Percentiles rank a stretch among this genome's conserved stretches.
Evolutionary conservation across 2,113 vertebrate genomes (phyloP).

Genomic region (Cephalopholis sonnerati): DNA sequence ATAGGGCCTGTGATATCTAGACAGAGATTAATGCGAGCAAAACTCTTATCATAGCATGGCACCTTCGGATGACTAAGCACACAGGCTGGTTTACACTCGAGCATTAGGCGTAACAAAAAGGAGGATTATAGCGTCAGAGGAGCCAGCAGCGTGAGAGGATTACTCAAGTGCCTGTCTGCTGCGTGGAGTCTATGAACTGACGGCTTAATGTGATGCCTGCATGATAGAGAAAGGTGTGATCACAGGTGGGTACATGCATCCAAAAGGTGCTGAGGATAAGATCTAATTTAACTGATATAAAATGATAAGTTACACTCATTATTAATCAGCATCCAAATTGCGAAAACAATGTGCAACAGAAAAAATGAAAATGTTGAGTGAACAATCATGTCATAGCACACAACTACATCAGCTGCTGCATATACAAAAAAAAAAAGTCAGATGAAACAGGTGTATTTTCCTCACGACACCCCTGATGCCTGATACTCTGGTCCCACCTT

Average conservation of each 20-base stretch:
- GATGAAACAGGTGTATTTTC: conserved; percentile 4
- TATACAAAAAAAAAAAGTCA: neutral
- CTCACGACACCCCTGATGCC: neutral
- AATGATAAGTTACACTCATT: neutral
- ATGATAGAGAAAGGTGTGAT: neutral
- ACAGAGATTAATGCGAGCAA: conserved; percentile 45
- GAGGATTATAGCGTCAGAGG: conserved; percentile 68
- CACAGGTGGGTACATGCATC: neutral
- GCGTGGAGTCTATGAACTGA: neutral
- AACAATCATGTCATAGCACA: neutral
- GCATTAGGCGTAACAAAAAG: conserved; percentile 34
- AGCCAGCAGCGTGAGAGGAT: conserved; percentile 46
- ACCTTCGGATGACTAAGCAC: conserved; percentile 70
- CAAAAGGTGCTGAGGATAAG: neutral
- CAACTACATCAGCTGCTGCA: neutral
- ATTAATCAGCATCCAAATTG: neutral
- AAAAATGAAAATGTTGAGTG: neutral
- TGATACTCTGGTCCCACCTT: neutral
- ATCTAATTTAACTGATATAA: neutral
- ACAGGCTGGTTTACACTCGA: conserved; percentile 44
- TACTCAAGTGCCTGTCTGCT: conserved; percentile 48
- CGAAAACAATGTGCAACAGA: neutral
- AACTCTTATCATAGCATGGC: conserved; percentile 39
- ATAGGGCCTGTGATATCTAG: neutral
- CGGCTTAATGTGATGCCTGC: neutral